Base-by-base conservation (phyloP, 2,113 vertebrate genomes). In the Ptyas mucosa region DNA sequence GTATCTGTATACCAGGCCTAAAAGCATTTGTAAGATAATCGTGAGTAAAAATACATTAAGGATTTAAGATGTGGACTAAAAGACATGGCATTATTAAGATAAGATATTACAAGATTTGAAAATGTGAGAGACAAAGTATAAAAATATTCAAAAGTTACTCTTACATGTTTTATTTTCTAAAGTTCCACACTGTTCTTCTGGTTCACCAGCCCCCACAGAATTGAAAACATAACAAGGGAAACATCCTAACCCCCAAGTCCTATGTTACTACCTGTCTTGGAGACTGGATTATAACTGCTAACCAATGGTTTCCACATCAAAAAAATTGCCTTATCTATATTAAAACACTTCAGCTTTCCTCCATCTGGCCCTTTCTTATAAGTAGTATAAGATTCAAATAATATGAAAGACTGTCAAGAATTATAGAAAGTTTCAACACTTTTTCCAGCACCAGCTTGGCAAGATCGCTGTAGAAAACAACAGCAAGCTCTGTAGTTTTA, bases 1-100 rank as follows among this genome's bases (percentile, higher is more conserved):
- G 97, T 98, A 90, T 99, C 99, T 0, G 97, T 97, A 94, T 99
- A 99, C 0, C 97, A 92, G 52, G 97, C 97, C 99, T 99, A 92
- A 55, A 97, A 96, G 81, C 95, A 93, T 94, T 94, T 69, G 8
- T 93, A 96, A 90, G 93, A 89, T 90, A 90, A 91, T 24, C 89
- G 0, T 92, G 51, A 87, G 21, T 5, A 52, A 57, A 51, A 92
- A 89, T 8, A 86, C 0, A 3, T 0, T 0, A 93, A 89, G 24
- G 43, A 11, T 12, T 69, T 92, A 5, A 29, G 43, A 86, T 43
- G n/a, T 58, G 21, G 20, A 34, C 51, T 5, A 8, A 87, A 1
- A 29, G 3, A 55, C 90, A n/a, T 89, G 11, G 23, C 8, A 69
- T 26, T 10, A 89, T 39, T 69, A 26, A 64, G n/a, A 39, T 88